Evolutionary conservation across 1,140 invertebrate species (phyloP), one percentile per base, ranked within the genome.

Genomic region (Lepidurus couesii): DNA sequence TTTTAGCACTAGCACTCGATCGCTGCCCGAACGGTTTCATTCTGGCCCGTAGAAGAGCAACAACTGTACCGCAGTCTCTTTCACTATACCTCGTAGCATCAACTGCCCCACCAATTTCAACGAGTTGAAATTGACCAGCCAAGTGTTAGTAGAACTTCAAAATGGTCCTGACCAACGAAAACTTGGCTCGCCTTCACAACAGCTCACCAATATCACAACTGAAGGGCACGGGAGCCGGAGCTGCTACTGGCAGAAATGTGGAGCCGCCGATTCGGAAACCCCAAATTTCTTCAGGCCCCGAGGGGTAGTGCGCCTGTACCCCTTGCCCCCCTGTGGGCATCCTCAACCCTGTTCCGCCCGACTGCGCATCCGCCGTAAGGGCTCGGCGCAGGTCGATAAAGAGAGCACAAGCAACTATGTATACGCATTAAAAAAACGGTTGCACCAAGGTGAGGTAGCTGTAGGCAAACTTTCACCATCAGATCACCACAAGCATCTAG

Each of bases 301-400:
- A 7, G 4, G 53, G 53, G 53, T 65, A 65, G 34, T 65, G 53
- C 53, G 53, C 53, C 21, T n/a, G 53, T 65, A 65, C 53, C 53
- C 53, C 21, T 65, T 34, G 34, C 16, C 53, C 13, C 47, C 53
- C 16, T 65, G 53, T 13, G 53, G 53, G 21, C 16, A 65, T 13
- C 21, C 21, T 65, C 53, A 34, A 34, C 53, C 7, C 16, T 10
- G 13, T 65, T 65, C 53, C 53, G 13, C 7, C 53, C 53, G 53
- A 65, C 2, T 65, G 53, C 53, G 53, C 53, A 65, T 65, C 53
- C 53, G 53, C 53, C 53, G 53, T 65, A 65, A 65, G 53, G 53
- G 53, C 53, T 65, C 53, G 7, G 53, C 53, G 53, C 53, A 65
- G 53, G 53, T 65, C 53, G 53, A 65, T 65, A 65, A 65, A 65